Evolutionary conservation across 2,113 vertebrate genomes (phyloP).

Genomic region (Baryphthengus martii): DNA sequence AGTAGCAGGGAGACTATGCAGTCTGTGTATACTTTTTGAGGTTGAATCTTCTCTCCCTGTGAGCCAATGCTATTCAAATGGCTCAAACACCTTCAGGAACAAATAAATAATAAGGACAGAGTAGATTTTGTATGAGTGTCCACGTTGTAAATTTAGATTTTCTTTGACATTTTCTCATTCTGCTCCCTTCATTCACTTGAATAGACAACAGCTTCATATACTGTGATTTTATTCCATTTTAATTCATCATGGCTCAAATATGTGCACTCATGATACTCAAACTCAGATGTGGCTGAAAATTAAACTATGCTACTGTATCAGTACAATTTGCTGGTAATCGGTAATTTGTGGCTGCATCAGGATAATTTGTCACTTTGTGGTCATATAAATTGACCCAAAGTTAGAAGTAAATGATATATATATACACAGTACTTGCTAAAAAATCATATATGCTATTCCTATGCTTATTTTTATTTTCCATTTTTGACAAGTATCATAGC

Average conservation of each 20-base stretch:
- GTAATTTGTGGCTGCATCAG: not conserved
- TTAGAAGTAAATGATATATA: accelerated
- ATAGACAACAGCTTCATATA: not conserved
- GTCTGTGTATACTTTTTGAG: not conserved
- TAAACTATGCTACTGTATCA: not conserved
- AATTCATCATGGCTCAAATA: not conserved
- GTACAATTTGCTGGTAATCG: not conserved
- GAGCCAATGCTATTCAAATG: not conserved
- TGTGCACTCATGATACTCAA: not conserved
- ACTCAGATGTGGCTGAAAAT: not conserved
- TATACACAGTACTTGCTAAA: not conserved
- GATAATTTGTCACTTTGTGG: not conserved
- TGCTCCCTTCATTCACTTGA: not conserved
- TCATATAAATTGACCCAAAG: not conserved
- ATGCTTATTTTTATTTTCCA: not conserved
- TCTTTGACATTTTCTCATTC: not conserved
- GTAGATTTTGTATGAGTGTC: not conserved
- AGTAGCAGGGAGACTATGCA: not conserved
- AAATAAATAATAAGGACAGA: not conserved
- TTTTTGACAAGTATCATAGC: not conserved
- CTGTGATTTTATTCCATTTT: not conserved
- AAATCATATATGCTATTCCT: not conserved
- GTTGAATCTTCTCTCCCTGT: not conserved
- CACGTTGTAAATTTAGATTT: not conserved
- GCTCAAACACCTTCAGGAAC: not conserved